phyloP scores from a whole-genome alignment of 2,797 vertebrate species.

The Cuniculus paca region DNA sequence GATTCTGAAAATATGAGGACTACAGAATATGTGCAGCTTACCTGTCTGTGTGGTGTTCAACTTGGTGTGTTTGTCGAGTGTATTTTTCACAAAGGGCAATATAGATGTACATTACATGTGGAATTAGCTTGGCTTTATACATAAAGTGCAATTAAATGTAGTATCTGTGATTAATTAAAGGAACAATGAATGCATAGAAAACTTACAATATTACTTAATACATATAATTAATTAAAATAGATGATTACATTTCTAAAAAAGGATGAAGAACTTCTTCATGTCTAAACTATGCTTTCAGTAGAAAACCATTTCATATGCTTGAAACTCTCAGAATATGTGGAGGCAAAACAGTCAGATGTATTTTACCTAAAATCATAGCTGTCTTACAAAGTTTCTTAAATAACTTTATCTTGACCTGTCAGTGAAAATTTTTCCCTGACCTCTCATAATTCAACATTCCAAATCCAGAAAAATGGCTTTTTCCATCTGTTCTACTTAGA shows the following conservation, averaged over 20 bases:
- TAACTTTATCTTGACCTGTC: conserved; percentile 74
- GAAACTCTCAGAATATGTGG: conserved; percentile 22
- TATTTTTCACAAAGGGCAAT: neutral
- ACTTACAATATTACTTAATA: conserved; percentile 3
- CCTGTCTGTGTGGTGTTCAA: neutral
- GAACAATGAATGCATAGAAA: neutral
- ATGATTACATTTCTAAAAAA: conserved; percentile 18
- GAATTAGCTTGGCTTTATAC: conserved; percentile 13
- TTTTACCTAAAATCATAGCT: conserved; percentile 48
- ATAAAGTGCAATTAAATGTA: conserved; percentile 9
- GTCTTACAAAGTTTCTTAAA: conserved; percentile 67
- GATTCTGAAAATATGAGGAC: neutral
- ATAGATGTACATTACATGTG: neutral
- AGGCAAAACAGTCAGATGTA: conserved; percentile 16
- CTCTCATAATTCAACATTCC: conserved; percentile 79
- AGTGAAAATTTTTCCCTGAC: conserved; percentile 69
- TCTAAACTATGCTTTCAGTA: neutral
- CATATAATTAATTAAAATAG: conserved; percentile 25
- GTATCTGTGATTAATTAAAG: neutral
- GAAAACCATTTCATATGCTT: conserved; percentile 45
- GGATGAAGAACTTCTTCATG: neutral
- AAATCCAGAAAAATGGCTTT: conserved; percentile 71
- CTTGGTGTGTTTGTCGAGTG: rapidly evolving
- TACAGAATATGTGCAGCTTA: neutral
- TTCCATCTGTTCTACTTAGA: conserved; percentile 79